phyloP scores from a whole-genome alignment of 2,113 vertebrate species.

The Phalacrocorax pelagicus region DNA sequence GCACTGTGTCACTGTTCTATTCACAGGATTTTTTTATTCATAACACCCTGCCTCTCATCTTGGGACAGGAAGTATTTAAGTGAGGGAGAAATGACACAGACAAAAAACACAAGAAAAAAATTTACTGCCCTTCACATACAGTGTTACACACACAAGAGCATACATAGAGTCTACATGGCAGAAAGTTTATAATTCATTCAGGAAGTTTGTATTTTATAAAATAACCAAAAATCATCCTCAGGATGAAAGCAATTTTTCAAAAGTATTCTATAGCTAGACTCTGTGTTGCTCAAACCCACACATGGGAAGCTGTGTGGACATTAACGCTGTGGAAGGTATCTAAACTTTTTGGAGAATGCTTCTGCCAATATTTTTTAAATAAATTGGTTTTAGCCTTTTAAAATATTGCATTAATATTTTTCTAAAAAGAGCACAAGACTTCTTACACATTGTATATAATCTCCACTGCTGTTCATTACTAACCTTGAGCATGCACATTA shows the following conservation, averaged over 20 bases:
- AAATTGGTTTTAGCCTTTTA: not conserved
- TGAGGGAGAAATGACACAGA: not conserved
- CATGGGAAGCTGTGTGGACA: not conserved
- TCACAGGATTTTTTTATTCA: not conserved
- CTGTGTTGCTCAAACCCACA: not conserved
- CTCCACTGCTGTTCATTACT: not conserved
- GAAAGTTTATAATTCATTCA: not conserved
- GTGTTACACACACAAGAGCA: not conserved
- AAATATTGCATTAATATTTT: not conserved
- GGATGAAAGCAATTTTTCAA: not conserved
- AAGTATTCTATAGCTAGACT: not conserved
- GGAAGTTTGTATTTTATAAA: not conserved
- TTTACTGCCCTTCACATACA: not conserved
- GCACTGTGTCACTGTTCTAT: not conserved
- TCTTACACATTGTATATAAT: not conserved
- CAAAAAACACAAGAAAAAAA: not conserved
- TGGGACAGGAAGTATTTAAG: not conserved
- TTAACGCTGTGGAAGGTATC: accelerated
- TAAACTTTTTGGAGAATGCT: not conserved
- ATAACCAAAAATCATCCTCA: not conserved
- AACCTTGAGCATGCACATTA: not conserved
- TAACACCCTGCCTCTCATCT: not conserved
- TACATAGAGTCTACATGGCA: not conserved
- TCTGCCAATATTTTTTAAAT: not conserved
- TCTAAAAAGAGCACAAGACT: not conserved